Evolutionary conservation across 2,888 invertebrate genomes (phyloP), one percentile per base, ranked within the genome.

Genomic region (Netelia melanura): DNA sequence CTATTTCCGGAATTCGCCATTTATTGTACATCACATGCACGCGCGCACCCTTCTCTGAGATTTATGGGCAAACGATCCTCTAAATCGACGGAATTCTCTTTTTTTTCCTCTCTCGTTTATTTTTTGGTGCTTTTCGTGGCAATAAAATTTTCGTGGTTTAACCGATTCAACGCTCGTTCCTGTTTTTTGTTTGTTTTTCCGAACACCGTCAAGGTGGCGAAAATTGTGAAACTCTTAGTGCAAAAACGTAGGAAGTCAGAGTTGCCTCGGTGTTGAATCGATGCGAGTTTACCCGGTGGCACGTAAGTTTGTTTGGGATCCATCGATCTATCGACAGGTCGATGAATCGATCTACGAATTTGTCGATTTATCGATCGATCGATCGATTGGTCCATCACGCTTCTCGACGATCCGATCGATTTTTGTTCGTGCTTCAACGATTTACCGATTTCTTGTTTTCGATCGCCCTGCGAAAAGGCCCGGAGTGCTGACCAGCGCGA

Each of bases 1-100:
- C 71, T 48, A 72, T 38, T 80, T 85, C 70, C 82, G 79, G 78
- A 71, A 82, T 76, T 82, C 75, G 70, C 43, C 58, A 65, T 75
- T 80, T 85, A 85, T 85, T 85, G 85, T 85, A 85, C 85, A 83
- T 83, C 85, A 85, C 85, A 85, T 76, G 65, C 72, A 81, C 76
- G 48, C 74, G 68, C 81, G 72, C 72, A 43, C 21, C 14, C 68
- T 48, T 14, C 14, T 72, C 56, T 80, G n/a, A 67, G 23, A 68
- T 72, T 65, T 71, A 72, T 54, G 14, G 61, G 30, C 68, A 52
- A 64, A 74, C 23, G 48, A 14, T 23, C 10, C 30, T 25, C 44
- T 62, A 30, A 81, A 71, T 61, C 76, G 75, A 79, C 70, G 62
- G 52, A 81, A 74, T 78, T 61, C 67, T 8, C 48, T 25, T n/a